These are phyloP conservation scores for Tokudaia muenninki DNA, from an alignment of 2,797 vertebrate genomes.

Conservation along the genomic window DNA sequence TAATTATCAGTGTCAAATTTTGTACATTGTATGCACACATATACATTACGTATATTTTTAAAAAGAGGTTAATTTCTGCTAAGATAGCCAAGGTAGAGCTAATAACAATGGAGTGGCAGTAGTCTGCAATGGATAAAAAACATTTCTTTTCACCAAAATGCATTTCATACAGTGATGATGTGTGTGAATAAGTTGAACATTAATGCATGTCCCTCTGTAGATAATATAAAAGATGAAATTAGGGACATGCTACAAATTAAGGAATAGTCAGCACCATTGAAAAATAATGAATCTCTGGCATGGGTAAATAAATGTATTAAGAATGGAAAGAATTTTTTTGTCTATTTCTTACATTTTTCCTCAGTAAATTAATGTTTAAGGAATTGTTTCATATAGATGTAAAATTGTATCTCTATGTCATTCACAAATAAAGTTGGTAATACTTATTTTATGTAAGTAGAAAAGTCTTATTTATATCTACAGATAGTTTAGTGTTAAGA, in stretches of 20 bases:
- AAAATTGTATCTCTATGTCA: background rate
- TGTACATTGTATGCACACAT: background rate
- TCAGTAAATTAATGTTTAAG: conserved; percentile 29
- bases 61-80: too few relatives aligned
- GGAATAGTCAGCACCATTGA: background rate
- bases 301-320: background rate
- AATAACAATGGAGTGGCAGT: background rate
- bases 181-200: background rate
- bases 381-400: background rate
- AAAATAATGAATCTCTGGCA: background rate
- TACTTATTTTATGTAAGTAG: background rate
- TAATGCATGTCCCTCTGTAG: background rate
- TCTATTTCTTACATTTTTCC: background rate
- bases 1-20: background rate
- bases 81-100: background rate
- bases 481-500: conserved; percentile 30
- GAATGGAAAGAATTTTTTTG: background rate
- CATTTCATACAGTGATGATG: background rate
- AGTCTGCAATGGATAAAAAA: background rate
- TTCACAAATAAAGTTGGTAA: background rate
- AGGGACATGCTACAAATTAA: background rate
- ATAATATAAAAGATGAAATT: background rate
- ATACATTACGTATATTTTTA: background rate
- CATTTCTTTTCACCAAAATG: background rate
- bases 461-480: background rate